Base-by-base conservation (phyloP, 1,140 invertebrate genomes). In the Drosophila ambigua region DNA sequence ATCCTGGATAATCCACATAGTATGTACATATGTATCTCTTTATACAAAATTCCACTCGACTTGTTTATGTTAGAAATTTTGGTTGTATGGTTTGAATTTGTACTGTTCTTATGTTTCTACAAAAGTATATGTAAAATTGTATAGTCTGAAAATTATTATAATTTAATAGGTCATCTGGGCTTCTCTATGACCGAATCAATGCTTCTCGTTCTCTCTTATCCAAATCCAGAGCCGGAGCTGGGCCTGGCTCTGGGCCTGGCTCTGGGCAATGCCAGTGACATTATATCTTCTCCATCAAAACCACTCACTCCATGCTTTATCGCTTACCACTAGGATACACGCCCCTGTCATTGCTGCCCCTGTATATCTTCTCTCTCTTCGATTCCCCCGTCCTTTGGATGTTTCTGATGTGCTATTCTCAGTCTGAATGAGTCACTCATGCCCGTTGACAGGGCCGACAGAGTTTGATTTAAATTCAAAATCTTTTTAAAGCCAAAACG, bases 381-480 rank as follows among this genome's bases (percentile, higher is more conserved):
- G 7, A 9, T 2, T 16, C 43, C n/a, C 5, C 63, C 31, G 43
- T 8, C 55, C 43, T 50, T 43, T 49, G 48, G 57, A 41, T 77
- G 57, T 68, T 35, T 31, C 66, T 69, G 64, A 44, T 57, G 50
- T 13, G 75, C 58, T 60, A 52, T 57, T 79, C 71, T 75, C 80
- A 82, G 61, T 83, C 79, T 71, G 79, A 52, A 58, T 68, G 75
- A 2, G 23, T 23, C 23, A 24, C 23, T 24, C 23, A 24, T 24
- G 23, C 23, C 23, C 78, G 82, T 71, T 88, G 82, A 85, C 78
- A 82, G 59, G 77, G 81, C 74, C 77, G 82, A 85, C 68, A 85
- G 83, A 87, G 87, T 85, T 82, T 75, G 82, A 85, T 82, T 87
- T 85, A 88, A 85, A 88, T 87, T 82, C 46, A 57, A 60, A 58